These are phyloP conservation scores for Indicator indicator DNA, from an alignment of 2,113 vertebrate genomes.

Conservation along the genomic window DNA sequence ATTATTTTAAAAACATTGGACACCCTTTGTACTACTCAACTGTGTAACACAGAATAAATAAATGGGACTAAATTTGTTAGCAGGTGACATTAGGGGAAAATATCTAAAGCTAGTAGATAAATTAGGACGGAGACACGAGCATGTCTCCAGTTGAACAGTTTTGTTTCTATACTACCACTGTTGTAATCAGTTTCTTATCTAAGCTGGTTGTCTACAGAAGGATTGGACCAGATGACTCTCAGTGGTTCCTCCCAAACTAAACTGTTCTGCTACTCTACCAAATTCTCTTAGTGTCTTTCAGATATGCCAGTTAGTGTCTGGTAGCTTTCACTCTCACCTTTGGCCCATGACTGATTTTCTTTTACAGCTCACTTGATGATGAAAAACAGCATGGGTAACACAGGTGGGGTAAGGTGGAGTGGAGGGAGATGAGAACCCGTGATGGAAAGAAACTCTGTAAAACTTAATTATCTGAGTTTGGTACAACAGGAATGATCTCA, in stretches of 20 bases:
- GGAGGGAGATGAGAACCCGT: neutral
- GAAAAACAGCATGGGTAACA: neutral
- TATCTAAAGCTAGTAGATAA: neutral
- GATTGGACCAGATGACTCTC: neutral
- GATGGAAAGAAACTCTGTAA: neutral
- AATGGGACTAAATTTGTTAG: neutral
- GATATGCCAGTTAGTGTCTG: neutral
- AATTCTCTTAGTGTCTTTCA: neutral
- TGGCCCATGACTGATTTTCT: neutral
- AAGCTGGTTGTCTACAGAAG: neutral
- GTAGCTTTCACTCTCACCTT: neutral
- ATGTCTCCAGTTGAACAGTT: neutral
- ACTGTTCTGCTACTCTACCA: neutral
- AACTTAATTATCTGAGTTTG: neutral
- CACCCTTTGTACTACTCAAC: neutral
- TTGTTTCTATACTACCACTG: neutral
- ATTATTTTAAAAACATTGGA: neutral
- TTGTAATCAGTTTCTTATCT: neutral
- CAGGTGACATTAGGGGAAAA: neutral
- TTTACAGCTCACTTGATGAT: neutral
- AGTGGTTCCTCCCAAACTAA: neutral
- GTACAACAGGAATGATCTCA: conserved; percentile 20
- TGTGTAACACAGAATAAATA: neutral
- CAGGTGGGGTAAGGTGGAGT: neutral
- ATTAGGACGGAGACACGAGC: neutral